phyloP scores from a whole-genome alignment of 2,888 invertebrate species.

The Nymphalis urticae region DNA sequence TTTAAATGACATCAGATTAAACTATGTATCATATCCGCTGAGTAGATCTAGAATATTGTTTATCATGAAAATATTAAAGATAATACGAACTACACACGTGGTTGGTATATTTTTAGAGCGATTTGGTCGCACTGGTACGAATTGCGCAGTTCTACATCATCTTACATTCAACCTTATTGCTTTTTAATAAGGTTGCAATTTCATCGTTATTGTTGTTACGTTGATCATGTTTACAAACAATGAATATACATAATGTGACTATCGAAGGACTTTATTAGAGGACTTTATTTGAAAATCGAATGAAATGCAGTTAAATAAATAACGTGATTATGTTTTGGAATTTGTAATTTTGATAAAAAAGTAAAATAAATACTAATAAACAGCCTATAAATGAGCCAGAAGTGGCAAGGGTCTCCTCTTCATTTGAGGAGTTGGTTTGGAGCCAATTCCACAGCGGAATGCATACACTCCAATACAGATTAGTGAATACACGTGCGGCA shows the following conservation, averaged over 20 bases:
- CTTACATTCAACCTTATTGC: not conserved
- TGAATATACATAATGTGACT: not conserved
- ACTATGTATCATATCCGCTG: not conserved
- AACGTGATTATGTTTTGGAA: too few relatives aligned
- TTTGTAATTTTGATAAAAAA: too few relatives aligned
- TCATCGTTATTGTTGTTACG: not conserved
- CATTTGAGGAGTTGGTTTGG: too few relatives aligned
- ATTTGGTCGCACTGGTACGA: constrained; percentile 11
- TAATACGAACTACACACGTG: constrained; percentile 19
- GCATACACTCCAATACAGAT: too few relatives aligned
- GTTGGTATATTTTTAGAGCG: constrained; percentile 20
- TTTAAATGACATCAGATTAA: not conserved
- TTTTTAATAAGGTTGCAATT: not conserved
- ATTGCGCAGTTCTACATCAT: constrained; percentile 15
- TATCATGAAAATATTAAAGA: constrained; percentile 16
- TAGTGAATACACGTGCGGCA: too few relatives aligned
- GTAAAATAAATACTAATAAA: not conserved
- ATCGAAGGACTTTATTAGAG: constrained; percentile 11
- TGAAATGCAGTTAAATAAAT: too few relatives aligned
- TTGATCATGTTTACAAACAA: constrained; percentile 9
- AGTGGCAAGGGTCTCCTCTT: too few relatives aligned
- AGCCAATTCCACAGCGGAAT: too few relatives aligned
- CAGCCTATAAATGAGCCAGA: not conserved
- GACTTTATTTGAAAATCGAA: not conserved
- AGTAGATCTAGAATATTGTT: constrained; percentile 11